phyloP scores from a whole-genome alignment of 2,888 invertebrate genomes.

The Philereme transversata region DNA sequence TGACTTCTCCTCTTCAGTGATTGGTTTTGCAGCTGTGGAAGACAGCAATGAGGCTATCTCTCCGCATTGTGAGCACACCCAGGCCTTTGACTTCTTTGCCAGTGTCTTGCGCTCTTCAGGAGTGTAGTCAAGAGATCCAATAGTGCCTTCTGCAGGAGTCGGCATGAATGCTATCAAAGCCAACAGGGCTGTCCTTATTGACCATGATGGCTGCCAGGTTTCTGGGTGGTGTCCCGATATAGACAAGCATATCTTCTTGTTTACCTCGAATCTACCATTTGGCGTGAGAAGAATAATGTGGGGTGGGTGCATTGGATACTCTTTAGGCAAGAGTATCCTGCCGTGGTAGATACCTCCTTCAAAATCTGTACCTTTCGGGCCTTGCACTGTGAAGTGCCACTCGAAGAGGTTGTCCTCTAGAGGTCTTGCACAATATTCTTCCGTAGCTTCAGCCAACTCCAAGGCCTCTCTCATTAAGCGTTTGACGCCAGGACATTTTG shows the following conservation, averaged over 20 bases:
- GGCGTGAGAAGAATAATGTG: slow-evolving; percentile 96
- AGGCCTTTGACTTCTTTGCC: slow-evolving; percentile 87
- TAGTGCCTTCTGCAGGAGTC: slow-evolving; percentile 93
- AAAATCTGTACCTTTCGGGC: slow-evolving; percentile 94
- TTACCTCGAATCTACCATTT: slow-evolving; percentile 96
- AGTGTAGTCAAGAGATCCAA: slow-evolving; percentile 95
- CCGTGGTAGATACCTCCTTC: slow-evolving; percentile 97
- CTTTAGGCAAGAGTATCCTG: slow-evolving; percentile 94
- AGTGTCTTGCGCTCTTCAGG: slow-evolving; percentile 91
- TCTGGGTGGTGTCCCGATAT: slow-evolving; percentile 99
- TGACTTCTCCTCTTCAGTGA: slow-evolving; percentile 77
- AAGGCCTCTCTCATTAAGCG: slow-evolving; percentile 95
- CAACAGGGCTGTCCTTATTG: slow-evolving; percentile 95
- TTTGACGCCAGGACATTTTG: slow-evolving; percentile 91
- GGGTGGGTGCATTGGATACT: slow-evolving; percentile 99
- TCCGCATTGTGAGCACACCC: slow-evolving; percentile 73
- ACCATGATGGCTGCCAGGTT: slow-evolving; percentile 99
- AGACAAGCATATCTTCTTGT: slow-evolving; percentile 97
- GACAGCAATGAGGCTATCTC: slow-evolving; percentile 68
- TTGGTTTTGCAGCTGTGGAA: slow-evolving; percentile 75
- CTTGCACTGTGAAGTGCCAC: slow-evolving; percentile 98
- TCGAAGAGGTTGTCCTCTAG: slow-evolving; percentile 98
- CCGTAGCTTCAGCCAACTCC: slow-evolving; percentile 93
- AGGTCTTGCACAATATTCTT: slow-evolving; percentile 95
- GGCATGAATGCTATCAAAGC: slow-evolving; percentile 98